phyloP scores from a whole-genome alignment of 1,140 invertebrate genomes.

The Lutraria rhynchaena region DNA sequence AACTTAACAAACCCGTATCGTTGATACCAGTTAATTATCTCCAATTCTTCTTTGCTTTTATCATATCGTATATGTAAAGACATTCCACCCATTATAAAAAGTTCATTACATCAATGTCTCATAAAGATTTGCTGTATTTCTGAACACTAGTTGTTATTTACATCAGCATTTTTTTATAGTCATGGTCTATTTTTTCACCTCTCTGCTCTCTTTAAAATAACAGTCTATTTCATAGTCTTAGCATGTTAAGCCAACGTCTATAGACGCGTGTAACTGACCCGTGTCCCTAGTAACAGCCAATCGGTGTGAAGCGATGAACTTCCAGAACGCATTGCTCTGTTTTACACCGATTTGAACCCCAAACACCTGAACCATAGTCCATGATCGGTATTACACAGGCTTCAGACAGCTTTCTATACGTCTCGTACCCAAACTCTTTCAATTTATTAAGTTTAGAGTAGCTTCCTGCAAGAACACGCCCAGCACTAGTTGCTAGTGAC shows the following conservation, averaged over 20 bases:
- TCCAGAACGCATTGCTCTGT: constrained; percentile 19
- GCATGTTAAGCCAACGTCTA: background rate
- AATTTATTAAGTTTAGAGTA: constrained; percentile 19
- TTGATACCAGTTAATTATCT: too few species aligned
- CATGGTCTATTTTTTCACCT: background rate
- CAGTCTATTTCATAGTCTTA: constrained; percentile 19
- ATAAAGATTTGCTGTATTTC: background rate
- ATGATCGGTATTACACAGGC: constrained; percentile 20
- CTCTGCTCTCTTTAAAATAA: background rate
- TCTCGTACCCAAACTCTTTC: constrained; percentile 32
- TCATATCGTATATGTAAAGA: too few species aligned
- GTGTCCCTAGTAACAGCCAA: constrained; percentile 24
- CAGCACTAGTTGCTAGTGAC: background rate
- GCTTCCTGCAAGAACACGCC: constrained; percentile 27
- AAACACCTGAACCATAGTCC: constrained; percentile 12
- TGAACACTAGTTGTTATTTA: background rate
- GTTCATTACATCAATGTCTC: too few species aligned
- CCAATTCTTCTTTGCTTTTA: too few species aligned
- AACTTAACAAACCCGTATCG: too few species aligned
- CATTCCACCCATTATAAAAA: too few species aligned
- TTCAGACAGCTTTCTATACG: constrained; percentile 21
- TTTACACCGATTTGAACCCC: constrained; percentile 35
- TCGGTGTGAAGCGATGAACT: background rate
- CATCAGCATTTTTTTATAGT: background rate
- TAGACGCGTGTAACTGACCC: constrained; percentile 8